Evolutionary conservation across 2,797 vertebrate genomes (phyloP).

Genomic region (Mionectes olivaceus): DNA sequence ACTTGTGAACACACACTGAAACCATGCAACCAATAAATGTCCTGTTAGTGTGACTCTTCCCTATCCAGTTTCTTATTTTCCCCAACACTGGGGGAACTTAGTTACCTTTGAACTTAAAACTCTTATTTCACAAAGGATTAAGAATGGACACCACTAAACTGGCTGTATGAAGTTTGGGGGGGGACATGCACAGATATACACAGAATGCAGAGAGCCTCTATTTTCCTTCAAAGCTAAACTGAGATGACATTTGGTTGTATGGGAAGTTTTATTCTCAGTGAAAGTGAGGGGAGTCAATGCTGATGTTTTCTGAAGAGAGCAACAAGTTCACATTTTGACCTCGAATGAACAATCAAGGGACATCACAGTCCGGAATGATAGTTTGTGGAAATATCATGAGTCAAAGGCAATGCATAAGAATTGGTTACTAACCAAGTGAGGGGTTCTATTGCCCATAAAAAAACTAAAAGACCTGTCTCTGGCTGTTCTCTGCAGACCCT

Average conservation of each 20-base stretch:
- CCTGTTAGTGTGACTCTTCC: background rate
- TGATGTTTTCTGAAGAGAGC: background rate
- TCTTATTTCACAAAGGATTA: background rate
- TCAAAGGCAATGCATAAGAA: background rate
- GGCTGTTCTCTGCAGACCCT: background rate
- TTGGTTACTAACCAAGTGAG: background rate
- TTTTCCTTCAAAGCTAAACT: background rate
- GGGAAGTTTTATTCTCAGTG: background rate
- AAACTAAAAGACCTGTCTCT: background rate
- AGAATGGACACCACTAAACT: background rate
- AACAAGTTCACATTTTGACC: background rate
- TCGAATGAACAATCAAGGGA: background rate
- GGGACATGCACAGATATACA: background rate
- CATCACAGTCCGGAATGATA: background rate
- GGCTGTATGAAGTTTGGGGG: fast-evolving
- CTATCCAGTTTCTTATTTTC: background rate
- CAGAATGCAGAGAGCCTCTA: background rate
- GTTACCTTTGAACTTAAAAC: background rate
- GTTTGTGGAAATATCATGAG: background rate
- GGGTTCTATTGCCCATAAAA: background rate
- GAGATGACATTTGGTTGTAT: background rate
- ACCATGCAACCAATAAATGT: background rate
- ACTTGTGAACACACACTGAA: background rate
- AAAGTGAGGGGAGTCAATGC: background rate
- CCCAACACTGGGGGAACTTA: background rate